These are phyloP conservation scores for Dasypus novemcinctus DNA, from an alignment of 2,113 vertebrate genomes.

Conservation along the genomic window DNA sequence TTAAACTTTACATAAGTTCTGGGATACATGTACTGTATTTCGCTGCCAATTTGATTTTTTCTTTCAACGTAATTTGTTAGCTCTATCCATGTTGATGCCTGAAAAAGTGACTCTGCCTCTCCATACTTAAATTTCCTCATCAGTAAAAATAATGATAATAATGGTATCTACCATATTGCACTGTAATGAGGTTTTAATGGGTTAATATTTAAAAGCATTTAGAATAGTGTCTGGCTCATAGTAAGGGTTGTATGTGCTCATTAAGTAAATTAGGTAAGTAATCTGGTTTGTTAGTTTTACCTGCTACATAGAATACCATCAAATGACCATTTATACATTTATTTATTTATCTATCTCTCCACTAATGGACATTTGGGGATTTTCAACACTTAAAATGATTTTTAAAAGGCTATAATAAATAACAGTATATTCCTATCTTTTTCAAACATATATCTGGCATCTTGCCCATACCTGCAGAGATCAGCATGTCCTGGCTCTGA, in stretches of 20 bases:
- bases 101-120: not conserved
- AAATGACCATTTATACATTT: not conserved
- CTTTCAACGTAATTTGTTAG: not conserved
- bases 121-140: not conserved
- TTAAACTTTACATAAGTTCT: not conserved
- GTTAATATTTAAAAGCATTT: not conserved
- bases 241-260: not conserved
- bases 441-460: not conserved
- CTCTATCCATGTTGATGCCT: too few species aligned
- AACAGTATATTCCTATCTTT: not conserved
- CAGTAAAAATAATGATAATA: not conserved
- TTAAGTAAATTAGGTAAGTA: not conserved
- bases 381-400: constrained; percentile 14
- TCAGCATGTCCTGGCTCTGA: not conserved
- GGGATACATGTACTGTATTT: not conserved
- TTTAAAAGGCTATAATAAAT: not conserved
- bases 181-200: not conserved
- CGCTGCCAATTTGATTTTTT: not conserved
- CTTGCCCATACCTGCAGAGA: not conserved
- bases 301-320: not conserved
- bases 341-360: not conserved
- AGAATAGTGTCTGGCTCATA: not conserved
- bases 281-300: not conserved
- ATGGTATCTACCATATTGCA: not conserved
- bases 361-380: not conserved